phyloP scores from a whole-genome alignment of 1,140 invertebrate genomes.

The Caenorhabditis latens region DNA sequence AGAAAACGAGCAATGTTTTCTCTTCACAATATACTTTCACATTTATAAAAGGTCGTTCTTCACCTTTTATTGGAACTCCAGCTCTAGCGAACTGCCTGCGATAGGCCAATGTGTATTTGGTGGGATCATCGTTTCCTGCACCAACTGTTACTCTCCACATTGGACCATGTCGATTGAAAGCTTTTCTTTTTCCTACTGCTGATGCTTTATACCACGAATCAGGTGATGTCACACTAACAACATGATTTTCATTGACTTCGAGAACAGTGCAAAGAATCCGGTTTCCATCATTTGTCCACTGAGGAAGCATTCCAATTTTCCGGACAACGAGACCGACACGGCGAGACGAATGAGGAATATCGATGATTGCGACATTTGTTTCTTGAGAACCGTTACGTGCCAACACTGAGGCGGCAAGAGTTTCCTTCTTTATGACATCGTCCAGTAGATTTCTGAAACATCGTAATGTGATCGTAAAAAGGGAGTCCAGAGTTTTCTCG shows the following conservation, averaged over 20 bases:
- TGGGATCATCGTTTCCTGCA: constrained; percentile 69
- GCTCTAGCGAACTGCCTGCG: constrained; percentile 87
- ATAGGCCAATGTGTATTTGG: constrained; percentile 88
- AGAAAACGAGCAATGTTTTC: no score
- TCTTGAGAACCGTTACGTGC: background rate
- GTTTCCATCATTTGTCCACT: constrained; percentile 82
- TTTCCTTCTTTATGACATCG: constrained; percentile 38
- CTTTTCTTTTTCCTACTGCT: constrained; percentile 73
- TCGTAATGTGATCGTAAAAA: no score
- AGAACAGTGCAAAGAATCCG: constrained; percentile 75
- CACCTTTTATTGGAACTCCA: constrained; percentile 89
- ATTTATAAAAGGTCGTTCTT: background rate
- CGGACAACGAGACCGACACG: constrained; percentile 87
- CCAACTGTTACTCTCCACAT: constrained; percentile 75
- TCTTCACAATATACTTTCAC: background rate
- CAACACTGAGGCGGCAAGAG: background rate
- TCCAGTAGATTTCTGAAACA: constrained; percentile 59
- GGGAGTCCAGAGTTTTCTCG: no score
- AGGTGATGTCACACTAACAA: constrained; percentile 71
- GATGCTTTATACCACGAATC: constrained; percentile 71
- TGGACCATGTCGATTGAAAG: constrained; percentile 71
- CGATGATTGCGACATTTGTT: background rate
- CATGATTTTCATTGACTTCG: constrained; percentile 73
- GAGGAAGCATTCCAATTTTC: constrained; percentile 92
- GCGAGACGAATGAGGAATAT: constrained; percentile 25